A percentile compares a stretch with the other conserved stretches of the same genome.
Conservation (phyloP, 2,888 invertebrate species). For the Unio pictorum region DNA sequence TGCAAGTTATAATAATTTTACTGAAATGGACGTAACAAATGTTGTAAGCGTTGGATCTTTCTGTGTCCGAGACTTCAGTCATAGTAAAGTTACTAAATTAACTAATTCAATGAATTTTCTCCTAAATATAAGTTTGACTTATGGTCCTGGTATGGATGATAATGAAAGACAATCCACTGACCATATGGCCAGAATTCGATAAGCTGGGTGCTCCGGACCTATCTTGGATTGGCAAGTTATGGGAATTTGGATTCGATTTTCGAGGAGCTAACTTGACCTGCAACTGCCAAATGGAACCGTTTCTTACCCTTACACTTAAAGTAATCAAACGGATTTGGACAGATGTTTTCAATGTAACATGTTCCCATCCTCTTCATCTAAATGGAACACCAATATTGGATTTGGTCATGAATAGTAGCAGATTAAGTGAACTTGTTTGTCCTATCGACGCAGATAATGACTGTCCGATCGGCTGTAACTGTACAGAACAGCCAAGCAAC, state of each 20-base stretch:
- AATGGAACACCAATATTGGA: no score
- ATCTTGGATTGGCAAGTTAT: conserved; percentile 1
- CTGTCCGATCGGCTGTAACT: conserved; percentile 9
- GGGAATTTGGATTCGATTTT: no score
- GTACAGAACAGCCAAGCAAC: conserved; percentile 12
- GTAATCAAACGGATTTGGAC: no score
- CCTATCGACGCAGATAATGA: not conserved
- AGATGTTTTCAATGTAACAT: no score
- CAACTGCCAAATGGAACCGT: no score
- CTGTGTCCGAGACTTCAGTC: conserved; percentile 7
- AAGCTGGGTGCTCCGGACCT: conserved; percentile 11
- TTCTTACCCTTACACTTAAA: no score
- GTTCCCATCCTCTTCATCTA: no score
- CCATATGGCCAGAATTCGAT: conserved; percentile 9
- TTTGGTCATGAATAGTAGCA: not conserved
- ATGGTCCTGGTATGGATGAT: conserved; percentile 8
- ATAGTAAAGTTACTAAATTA: conserved; percentile 5
- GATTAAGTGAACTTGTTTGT: conserved; percentile 11
- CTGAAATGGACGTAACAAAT: conserved; percentile 11
- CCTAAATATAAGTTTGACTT: conserved; percentile 5
- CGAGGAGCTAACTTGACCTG: no score
- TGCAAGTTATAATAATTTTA: conserved; percentile 3
- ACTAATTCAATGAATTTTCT: conserved; percentile 5
- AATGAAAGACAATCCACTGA: conserved; percentile 6
- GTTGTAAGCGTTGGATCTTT: conserved; percentile 6